phyloP scores from a whole-genome alignment of 2,888 invertebrate genomes.

The Drosophila lacicola region DNA sequence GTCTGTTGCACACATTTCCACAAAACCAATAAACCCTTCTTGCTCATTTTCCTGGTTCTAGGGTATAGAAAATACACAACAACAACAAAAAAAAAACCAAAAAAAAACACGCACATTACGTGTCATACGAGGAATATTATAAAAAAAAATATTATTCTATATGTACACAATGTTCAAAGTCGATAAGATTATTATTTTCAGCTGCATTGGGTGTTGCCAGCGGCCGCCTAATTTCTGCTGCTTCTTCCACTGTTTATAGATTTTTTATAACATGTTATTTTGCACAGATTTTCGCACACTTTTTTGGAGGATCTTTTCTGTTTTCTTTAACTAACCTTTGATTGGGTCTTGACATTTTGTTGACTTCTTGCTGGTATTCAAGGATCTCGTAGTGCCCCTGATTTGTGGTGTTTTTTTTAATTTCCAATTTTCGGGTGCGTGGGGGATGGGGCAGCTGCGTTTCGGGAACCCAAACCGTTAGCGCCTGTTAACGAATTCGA shows the following conservation, averaged over 20 bases:
- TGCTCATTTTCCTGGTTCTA: too few species aligned
- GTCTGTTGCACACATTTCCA: too few species aligned
- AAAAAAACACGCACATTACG: conserved; percentile 25
- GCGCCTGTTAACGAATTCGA: conserved; percentile 75
- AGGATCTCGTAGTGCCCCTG: conserved; percentile 24
- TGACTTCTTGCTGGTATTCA: neutral
- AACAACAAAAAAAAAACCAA: neutral
- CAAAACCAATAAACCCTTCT: too few species aligned
- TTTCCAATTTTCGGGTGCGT: neutral
- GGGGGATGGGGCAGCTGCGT: neutral
- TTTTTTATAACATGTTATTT: neutral
- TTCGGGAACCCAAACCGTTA: conserved; percentile 65
- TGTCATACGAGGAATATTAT: conserved; percentile 12
- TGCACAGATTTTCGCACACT: conserved; percentile 6
- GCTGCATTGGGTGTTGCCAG: conserved; percentile 43
- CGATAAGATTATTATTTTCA: conserved; percentile 43
- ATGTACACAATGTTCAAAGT: conserved; percentile 1
- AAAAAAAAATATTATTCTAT: conserved; percentile 5
- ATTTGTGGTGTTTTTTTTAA: neutral
- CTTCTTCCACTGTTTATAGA: neutral
- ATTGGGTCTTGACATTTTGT: conserved; percentile 35
- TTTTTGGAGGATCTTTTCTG: neutral
- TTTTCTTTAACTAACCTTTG: conserved; percentile 34
- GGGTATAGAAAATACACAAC: neutral
- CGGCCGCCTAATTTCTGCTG: neutral